Evolutionary conservation across 2,797 vertebrate species (phyloP).

Genomic region (Coracias cyanogaster): DNA sequence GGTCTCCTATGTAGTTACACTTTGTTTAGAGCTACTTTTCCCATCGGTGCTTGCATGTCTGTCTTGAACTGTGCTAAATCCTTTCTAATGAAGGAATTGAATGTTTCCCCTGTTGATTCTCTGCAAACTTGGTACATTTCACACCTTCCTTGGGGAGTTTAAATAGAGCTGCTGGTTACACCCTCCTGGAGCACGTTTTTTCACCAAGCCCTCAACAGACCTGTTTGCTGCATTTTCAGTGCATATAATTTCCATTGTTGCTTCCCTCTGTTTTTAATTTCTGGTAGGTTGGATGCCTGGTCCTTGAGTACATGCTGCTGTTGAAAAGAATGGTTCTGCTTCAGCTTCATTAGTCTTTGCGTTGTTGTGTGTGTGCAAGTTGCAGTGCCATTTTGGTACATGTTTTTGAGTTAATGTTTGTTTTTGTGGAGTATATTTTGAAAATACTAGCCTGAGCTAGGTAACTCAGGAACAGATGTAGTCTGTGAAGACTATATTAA

Average conservation of each 20-base stretch:
- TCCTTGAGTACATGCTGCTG: background rate
- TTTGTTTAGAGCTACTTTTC: background rate
- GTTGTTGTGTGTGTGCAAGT: background rate
- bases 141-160: background rate
- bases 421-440: background rate
- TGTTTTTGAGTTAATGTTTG: background rate
- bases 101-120: background rate
- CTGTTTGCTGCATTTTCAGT: background rate
- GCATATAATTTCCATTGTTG: background rate
- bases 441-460: background rate
- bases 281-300: background rate
- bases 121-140: background rate
- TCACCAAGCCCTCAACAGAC: background rate
- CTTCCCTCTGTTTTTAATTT: background rate
- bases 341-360: background rate
- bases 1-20: background rate
- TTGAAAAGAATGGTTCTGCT: background rate
- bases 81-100: background rate
- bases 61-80: background rate
- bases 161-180: background rate
- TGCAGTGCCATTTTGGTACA: background rate
- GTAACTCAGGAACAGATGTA: background rate
- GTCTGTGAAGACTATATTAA: background rate
- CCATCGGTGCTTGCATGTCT: background rate
- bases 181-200: background rate